Base-by-base conservation (phyloP, 1,140 invertebrate species). In the Drosophila asahinai region DNA sequence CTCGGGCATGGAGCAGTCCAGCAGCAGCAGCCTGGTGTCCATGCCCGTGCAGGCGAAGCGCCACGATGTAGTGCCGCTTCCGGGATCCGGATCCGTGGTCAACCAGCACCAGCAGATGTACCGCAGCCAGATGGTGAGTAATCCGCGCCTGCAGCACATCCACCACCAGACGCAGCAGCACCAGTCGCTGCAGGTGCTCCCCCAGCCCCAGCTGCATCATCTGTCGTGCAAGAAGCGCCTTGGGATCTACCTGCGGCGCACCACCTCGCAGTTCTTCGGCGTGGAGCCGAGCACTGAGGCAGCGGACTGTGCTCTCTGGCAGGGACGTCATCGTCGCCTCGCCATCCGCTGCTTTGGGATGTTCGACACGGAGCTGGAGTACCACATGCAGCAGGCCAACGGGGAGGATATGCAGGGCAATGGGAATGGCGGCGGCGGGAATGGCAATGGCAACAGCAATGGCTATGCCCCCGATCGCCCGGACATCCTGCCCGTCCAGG, bases 201-300 rank as follows among this genome's bases (percentile, higher is more conserved):
- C 78, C 0, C 76, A 80, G 27, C 84, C 84, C 22, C 76, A 70
- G n/a, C 63, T 75, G 15, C 80, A 81, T 59, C 77, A 83, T 1
- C 76, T 87, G 55, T 93, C 92, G 0, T 91, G 87, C 19, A 93
- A 93, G 58, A 92, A 93, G 25, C 91, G 92, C 14, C 68, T 93
- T 0, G 94, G 92, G 22, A 94, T 95, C 73, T 96, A 96, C 86
- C 94, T 96, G 74, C 95, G 94, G 74, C 94, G 94, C 36, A 95
- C 96, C 83, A 95, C 96, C 12, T 95, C 95, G 0, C 95, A 94
- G 45, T 97, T 96, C 91, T 96, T 96, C 81, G 96, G 96, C 7
- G 95, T 96, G 11, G 95, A 96, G 77, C 94, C 95, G 49, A 94
- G 95, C 65, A 95, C 94, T 3, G 96, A 96, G 87, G 93, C 94